phyloP scores from a whole-genome alignment of 2,888 invertebrate species.

The Drosophila paucipuncta region DNA sequence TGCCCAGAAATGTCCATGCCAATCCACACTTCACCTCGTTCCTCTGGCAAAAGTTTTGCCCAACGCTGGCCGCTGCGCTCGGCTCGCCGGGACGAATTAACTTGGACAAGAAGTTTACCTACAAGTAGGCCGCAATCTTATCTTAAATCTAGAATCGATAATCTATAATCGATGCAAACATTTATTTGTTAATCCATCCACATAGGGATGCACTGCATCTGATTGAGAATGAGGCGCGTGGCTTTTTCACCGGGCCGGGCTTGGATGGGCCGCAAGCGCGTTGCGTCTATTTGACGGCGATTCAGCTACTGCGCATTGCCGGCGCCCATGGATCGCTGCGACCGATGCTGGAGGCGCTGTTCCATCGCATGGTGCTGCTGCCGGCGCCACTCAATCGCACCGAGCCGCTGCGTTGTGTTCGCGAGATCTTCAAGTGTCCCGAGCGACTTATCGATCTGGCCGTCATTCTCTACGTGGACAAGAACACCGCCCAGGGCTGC shows the following conservation, averaged over 20 bases:
- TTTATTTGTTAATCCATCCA: background rate
- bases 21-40: constrained; percentile 95
- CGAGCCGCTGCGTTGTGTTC: constrained; percentile 93
- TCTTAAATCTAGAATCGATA: background rate
- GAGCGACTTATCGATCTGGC: constrained; percentile 91
- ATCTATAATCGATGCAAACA: background rate
- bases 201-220: constrained; percentile 85
- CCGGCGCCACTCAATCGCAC: constrained; percentile 94
- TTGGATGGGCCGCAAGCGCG: constrained; percentile 94
- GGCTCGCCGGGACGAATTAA: constrained; percentile 91
- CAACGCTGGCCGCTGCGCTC: constrained; percentile 93
- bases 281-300: constrained; percentile 94
- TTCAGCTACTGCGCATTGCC: constrained; percentile 94
- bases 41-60: constrained; percentile 97
- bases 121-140: constrained; percentile 86
- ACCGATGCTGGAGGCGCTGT: constrained; percentile 96
- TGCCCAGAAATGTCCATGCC: constrained; percentile 93
- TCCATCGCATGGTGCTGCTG: constrained; percentile 95
- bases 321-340: constrained; percentile 94
- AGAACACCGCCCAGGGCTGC: constrained; percentile 88
- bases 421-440: constrained; percentile 90
- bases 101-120: constrained; percentile 92
- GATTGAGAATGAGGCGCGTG: constrained; percentile 85
- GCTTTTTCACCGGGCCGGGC: constrained; percentile 85
- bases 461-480: constrained; percentile 88